Conservation (phyloP, 2,113 vertebrate species). For the Turdus rufiventris region DNA sequence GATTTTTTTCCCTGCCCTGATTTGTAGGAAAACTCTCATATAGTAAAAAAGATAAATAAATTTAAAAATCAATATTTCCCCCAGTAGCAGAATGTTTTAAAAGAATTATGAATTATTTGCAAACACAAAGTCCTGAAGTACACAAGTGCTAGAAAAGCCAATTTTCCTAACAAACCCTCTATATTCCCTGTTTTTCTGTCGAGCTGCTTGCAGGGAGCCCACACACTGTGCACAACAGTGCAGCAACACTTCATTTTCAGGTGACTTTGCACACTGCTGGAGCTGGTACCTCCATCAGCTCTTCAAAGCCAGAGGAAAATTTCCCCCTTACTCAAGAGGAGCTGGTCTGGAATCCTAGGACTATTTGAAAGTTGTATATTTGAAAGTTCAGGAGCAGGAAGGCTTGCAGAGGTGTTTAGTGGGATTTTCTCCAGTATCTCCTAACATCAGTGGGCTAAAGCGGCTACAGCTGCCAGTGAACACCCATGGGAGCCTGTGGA, state of each 20-base stretch:
- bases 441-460: neutral
- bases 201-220: neutral
- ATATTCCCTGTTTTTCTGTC: neutral
- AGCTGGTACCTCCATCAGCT: neutral
- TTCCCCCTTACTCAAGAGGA: neutral
- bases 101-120: neutral
- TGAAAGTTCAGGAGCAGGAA: neutral
- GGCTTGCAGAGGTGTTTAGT: neutral
- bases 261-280: neutral
- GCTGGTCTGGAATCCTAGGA: neutral
- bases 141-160: neutral
- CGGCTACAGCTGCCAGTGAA: neutral
- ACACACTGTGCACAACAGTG: neutral
- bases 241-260: neutral
- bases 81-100: neutral
- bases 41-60: neutral
- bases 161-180: neutral
- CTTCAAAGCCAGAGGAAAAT: neutral
- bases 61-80: neutral
- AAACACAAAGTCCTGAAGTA: neutral
- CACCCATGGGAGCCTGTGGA: neutral
- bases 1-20: neutral
- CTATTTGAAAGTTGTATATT: too few relatives aligned
- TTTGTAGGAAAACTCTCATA: neutral
- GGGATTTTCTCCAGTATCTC: neutral